These are phyloP conservation scores for Lepidonotus clava DNA, from an alignment of 2,888 invertebrate species.

Conservation along the genomic window DNA sequence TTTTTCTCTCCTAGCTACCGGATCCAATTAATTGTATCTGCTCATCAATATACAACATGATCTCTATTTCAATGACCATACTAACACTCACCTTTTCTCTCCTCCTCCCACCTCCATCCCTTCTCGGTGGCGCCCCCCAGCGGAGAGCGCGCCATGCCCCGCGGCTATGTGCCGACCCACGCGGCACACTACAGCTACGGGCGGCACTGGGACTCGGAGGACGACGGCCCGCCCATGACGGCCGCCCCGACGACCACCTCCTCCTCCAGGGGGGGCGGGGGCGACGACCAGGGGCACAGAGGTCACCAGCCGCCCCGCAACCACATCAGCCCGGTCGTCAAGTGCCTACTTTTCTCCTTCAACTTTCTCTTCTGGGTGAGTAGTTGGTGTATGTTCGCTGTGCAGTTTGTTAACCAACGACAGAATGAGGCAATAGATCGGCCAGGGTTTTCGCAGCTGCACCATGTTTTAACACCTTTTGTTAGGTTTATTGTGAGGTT, in stretches of 20 bases:
- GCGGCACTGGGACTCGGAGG: constrained; percentile 42
- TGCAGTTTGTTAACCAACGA: no score
- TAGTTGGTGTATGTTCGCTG: no score
- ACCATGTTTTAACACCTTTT: no score
- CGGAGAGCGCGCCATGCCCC: constrained; percentile 36
- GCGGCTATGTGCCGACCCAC: constrained; percentile 16
- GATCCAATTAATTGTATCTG: no score
- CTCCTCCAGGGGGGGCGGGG: neutral
- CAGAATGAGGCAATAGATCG: no score
- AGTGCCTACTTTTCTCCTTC: constrained; percentile 92
- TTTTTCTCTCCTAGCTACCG: no score
- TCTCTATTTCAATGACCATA: no score
- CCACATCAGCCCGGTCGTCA: constrained; percentile 88
- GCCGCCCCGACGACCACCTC: neutral
- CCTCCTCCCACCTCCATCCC: neutral
- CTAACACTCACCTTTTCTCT: neutral
- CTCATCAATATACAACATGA: no score
- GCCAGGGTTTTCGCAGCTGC: no score
- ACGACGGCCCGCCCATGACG: neutral
- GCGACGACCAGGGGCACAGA: neutral
- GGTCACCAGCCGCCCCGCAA: constrained; percentile 54
- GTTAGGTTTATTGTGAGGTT: no score
- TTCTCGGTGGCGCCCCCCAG: neutral
- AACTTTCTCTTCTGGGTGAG: constrained; percentile 94
- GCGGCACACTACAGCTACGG: constrained; percentile 40